A percentile compares a stretch with the other conserved stretches of the same genome.
phyloP scores from a whole-genome alignment of 2,113 vertebrate genomes.

The Amia ocellicauda region DNA sequence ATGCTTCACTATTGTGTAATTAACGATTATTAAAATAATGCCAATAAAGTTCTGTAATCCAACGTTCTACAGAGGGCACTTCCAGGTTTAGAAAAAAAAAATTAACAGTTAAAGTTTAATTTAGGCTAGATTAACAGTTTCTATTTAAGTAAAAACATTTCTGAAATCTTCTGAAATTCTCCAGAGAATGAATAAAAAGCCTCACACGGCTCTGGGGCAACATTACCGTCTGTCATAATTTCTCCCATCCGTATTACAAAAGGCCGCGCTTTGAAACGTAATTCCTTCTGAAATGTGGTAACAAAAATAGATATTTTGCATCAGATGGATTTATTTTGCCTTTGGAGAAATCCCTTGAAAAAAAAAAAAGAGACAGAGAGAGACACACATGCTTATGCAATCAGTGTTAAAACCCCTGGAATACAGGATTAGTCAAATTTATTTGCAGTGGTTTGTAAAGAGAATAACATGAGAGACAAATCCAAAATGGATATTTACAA shows the following conservation, averaged over 20 bases:
- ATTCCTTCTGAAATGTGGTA: constrained; percentile 37
- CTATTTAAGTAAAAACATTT: too few relatives aligned
- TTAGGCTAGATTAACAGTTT: too few relatives aligned
- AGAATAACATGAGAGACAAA: too few relatives aligned
- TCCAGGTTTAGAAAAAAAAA: too few relatives aligned
- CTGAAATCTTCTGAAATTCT: constrained; percentile 27
- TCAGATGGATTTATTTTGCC: constrained; percentile 26
- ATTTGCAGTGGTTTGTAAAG: too few relatives aligned
- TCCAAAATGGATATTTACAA: too few relatives aligned
- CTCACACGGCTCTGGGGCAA: constrained; percentile 42
- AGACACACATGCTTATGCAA: neutral
- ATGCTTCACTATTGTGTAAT: too few relatives aligned
- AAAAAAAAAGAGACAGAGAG: constrained; percentile 2
- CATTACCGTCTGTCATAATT: constrained; percentile 43
- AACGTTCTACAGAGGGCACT: too few relatives aligned
- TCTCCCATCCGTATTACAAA: constrained; percentile 31
- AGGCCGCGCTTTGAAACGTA: constrained; percentile 34
- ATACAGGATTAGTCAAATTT: too few relatives aligned
- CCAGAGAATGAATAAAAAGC: constrained; percentile 19
- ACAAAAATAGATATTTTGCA: constrained; percentile 30
- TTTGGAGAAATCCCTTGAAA: constrained; percentile 23
- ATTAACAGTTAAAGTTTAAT: too few relatives aligned
- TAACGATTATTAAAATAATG: too few relatives aligned
- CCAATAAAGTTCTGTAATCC: too few relatives aligned
- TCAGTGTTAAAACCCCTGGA: neutral